Conservation (phyloP, 1,140 invertebrate species). For the Brachionus manjavacas region DNA sequence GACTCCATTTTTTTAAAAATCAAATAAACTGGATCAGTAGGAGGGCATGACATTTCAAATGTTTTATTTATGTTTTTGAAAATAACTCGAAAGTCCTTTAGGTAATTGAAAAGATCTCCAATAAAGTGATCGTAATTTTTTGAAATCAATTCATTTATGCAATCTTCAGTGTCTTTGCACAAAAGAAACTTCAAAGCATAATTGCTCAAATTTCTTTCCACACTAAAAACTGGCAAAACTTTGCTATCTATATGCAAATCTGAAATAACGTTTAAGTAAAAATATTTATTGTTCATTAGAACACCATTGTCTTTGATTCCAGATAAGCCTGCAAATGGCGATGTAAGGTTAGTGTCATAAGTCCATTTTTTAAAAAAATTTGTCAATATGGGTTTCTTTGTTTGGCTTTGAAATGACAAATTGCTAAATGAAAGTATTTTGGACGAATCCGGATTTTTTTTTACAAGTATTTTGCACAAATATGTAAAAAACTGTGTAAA, state of each 20-base stretch:
- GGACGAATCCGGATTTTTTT: background rate
- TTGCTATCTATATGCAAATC: background rate
- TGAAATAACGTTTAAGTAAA: background rate
- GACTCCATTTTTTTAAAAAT: background rate
- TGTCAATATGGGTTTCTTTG: background rate
- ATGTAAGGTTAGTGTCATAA: background rate
- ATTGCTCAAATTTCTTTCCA: background rate
- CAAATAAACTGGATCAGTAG: background rate
- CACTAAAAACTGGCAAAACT: background rate
- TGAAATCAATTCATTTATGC: background rate
- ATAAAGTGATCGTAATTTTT: background rate
- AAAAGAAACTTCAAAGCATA: background rate
- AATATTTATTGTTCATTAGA: background rate
- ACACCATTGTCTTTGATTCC: constrained; percentile 5
- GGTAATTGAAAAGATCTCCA: background rate
- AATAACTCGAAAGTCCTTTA: background rate
- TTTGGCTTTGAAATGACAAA: background rate
- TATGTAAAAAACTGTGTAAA: background rate
- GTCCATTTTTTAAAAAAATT: constrained; percentile 12
- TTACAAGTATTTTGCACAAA: background rate
- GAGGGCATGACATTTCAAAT: background rate
- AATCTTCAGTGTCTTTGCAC: background rate
- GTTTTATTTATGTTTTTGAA: background rate
- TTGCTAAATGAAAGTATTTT: background rate
- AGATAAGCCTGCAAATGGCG: background rate